Evolutionary conservation across 2,797 vertebrate genomes (phyloP).

Genomic region (Harpagifer antarcticus): DNA sequence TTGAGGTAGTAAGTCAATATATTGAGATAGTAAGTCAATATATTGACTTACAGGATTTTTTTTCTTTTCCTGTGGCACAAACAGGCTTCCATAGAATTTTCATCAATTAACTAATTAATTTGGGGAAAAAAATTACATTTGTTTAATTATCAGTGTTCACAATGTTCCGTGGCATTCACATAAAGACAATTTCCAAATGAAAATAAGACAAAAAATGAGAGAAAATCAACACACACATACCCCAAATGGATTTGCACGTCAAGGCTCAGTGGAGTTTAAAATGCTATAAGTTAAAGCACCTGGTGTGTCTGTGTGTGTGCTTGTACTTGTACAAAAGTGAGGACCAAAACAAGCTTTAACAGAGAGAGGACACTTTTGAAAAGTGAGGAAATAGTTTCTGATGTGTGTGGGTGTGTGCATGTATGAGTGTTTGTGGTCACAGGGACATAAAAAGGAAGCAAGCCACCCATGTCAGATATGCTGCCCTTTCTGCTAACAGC

Average conservation of each 20-base stretch:
- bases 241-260: constrained; percentile 23
- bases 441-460: constrained; percentile 72
- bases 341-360: too few relatives aligned
- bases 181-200: background rate
- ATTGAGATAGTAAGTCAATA: too few relatives aligned
- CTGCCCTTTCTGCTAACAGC: constrained; percentile 86
- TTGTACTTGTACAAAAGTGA: too few relatives aligned
- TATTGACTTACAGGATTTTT: too few relatives aligned
- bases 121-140: too few relatives aligned
- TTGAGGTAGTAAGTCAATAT: too few relatives aligned
- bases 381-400: too few relatives aligned
- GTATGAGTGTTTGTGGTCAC: constrained; percentile 49
- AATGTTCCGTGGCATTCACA: constrained; percentile 45
- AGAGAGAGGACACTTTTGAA: too few relatives aligned
- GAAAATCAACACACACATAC: constrained; percentile 21
- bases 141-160: background rate
- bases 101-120: too few relatives aligned
- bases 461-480: constrained; percentile 79
- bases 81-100: too few relatives aligned
- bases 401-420: constrained; percentile 29
- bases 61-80: too few relatives aligned
- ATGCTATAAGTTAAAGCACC: constrained; percentile 62
- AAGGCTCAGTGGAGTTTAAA: constrained; percentile 47
- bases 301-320: constrained; percentile 17
- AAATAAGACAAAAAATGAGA: constrained; percentile 9